A percentile compares a stretch with the other conserved stretches of the same genome.
phyloP scores from a whole-genome alignment of 2,888 invertebrate species.

The Sesamia inferens region DNA sequence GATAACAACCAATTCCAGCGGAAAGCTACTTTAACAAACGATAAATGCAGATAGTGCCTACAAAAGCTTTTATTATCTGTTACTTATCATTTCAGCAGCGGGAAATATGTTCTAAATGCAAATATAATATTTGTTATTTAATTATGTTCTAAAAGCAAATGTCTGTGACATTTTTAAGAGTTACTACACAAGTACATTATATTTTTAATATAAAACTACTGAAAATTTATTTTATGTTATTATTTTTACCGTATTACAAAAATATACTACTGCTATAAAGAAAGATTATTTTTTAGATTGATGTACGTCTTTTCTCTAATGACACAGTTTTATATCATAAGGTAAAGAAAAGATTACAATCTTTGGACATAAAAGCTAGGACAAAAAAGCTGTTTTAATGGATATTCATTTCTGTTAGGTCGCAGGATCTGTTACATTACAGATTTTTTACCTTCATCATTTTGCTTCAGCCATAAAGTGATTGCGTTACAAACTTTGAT shows the following conservation, averaged over 20 bases:
- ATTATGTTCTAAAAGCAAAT: constrained; percentile 38
- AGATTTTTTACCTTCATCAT: not conserved
- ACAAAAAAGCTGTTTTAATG: not conserved
- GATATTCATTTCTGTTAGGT: not conserved
- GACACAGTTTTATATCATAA: not conserved
- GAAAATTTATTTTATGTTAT: constrained; percentile 4
- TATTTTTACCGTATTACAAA: constrained; percentile 9
- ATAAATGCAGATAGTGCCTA: not conserved
- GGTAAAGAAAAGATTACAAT: not conserved
- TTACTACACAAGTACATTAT: constrained; percentile 15
- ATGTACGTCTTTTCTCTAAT: not conserved
- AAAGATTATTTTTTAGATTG: not conserved
- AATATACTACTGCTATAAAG: not conserved
- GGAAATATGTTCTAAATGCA: constrained; percentile 37
- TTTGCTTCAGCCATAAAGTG: too few relatives aligned
- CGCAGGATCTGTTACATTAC: not conserved
- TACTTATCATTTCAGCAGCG: not conserved
- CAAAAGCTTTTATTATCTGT: not conserved
- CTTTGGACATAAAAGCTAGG: not conserved
- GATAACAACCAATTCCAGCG: not conserved
- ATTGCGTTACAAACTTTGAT: too few relatives aligned
- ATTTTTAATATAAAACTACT: constrained; percentile 37
- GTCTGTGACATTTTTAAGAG: constrained; percentile 43
- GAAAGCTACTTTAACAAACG: not conserved
- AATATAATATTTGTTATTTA: too few relatives aligned